Evolutionary conservation across 2,797 vertebrate species (phyloP).

Genomic region (Prunella strophiata): DNA sequence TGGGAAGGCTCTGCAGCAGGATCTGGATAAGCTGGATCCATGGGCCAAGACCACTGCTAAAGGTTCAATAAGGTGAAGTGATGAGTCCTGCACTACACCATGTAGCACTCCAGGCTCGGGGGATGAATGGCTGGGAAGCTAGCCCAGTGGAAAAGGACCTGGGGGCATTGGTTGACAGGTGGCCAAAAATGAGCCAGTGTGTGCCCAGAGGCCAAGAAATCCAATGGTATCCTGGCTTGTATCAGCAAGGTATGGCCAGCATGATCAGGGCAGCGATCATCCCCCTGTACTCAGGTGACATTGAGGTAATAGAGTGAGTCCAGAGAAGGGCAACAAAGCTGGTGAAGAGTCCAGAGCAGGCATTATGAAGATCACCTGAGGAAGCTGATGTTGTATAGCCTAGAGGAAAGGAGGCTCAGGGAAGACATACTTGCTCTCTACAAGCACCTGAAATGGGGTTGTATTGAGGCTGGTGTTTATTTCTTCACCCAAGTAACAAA

Average conservation of each 20-base stretch:
- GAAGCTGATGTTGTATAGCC: background rate
- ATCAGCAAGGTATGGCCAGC: background rate
- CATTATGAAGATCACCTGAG: background rate
- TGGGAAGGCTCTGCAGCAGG: background rate
- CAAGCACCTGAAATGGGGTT: background rate
- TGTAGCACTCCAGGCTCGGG: background rate
- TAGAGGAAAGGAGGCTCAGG: background rate
- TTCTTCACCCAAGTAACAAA: background rate
- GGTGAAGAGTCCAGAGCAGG: background rate
- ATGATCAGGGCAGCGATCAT: background rate
- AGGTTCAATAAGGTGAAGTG: background rate
- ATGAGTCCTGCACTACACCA: no score
- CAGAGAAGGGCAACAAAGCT: background rate
- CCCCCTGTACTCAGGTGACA: rapidly evolving
- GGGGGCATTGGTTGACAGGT: background rate
- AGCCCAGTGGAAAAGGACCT: background rate
- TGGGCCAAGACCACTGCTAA: background rate
- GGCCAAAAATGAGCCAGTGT: background rate
- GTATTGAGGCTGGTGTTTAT: no score
- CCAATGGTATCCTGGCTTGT: background rate
- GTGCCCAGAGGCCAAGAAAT: background rate
- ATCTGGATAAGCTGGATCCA: background rate
- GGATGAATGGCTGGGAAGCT: background rate
- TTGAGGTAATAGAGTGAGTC: background rate
- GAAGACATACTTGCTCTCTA: background rate